Evolutionary conservation across 2,797 vertebrate species (phyloP).

Genomic region (Heliangelus exortis): DNA sequence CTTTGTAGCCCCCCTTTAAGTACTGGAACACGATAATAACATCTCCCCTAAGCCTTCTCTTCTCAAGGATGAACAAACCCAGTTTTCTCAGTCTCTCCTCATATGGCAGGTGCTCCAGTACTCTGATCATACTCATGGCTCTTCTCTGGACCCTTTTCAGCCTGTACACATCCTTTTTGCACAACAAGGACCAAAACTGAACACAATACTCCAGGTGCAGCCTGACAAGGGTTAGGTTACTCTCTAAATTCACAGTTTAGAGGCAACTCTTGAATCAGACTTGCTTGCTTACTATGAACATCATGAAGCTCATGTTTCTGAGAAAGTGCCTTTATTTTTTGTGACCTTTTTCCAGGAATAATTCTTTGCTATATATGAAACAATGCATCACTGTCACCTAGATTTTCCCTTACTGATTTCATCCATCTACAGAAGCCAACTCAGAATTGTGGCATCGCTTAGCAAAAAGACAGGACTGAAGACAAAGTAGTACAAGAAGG

Average conservation of each 20-base stretch:
- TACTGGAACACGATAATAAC: no score
- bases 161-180: no score
- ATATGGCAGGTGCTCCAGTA: no score
- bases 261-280: neutral
- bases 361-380: neutral
- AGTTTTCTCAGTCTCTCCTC: no score
- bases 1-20: no score
- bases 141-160: no score
- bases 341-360: neutral
- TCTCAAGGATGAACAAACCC: no score
- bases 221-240: neutral
- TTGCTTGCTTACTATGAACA: fast-evolving
- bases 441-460: neutral
- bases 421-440: neutral
- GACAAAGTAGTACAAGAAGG: neutral
- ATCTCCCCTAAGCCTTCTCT: no score
- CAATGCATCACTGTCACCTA: neutral
- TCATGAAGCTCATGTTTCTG: neutral
- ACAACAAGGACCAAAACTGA: no score
- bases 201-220: no score
- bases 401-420: neutral
- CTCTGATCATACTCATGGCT: no score
- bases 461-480: neutral
- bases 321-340: neutral
- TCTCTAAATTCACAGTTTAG: neutral